Base-by-base conservation (phyloP, 2,888 invertebrate species). In the Harpalus rubripes region DNA sequence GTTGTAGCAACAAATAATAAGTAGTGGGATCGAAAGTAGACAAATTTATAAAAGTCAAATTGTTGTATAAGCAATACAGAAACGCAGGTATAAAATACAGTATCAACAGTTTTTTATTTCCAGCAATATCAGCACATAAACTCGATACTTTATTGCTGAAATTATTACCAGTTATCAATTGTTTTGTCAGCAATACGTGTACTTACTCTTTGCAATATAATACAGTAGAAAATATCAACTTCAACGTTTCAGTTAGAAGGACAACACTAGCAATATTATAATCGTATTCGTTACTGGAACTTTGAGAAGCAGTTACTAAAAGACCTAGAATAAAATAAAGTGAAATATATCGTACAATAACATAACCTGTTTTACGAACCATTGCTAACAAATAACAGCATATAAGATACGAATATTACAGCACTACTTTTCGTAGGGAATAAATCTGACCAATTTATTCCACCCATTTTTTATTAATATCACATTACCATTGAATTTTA, bases 1-100 rank as follows among this genome's bases (percentile, higher is more conserved):
- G 94, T 90, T 98, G 98, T 7, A 98, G 92, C 63, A 98, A 91
- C 84, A 98, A 93, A 90, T 96, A 98, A 90, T 98, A 98, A 0
- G 98, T 98, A 0, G 98, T 98, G 0, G 98, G 98, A 91, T 98
- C 98, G 91, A 98, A 98, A 81, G 94, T 94, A 10, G 97, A 95
- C 88, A 98, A 93, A 92, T 98, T 98, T 80, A 96, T 93, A 91
- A 98, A 98, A 41, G 98, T 95, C 88, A 99, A 93, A 92, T 98
- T 98, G 90, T 99, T 98, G 92, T 98, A 98, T 80, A 98, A 92
- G 89, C 98, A 98, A 90, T 99, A 99, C 81, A 98, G 91, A 88
- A 96, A 93, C 0, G 98, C 96, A 61, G 98, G 98, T 86, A 98
- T 95, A 91, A 98, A 96, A 90, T 99, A 98, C 65, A 97, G 90